phyloP scores from a whole-genome alignment of 30 jellyfish, hydroid and myxozoan species.

The Hydra vulgaris region DNA sequence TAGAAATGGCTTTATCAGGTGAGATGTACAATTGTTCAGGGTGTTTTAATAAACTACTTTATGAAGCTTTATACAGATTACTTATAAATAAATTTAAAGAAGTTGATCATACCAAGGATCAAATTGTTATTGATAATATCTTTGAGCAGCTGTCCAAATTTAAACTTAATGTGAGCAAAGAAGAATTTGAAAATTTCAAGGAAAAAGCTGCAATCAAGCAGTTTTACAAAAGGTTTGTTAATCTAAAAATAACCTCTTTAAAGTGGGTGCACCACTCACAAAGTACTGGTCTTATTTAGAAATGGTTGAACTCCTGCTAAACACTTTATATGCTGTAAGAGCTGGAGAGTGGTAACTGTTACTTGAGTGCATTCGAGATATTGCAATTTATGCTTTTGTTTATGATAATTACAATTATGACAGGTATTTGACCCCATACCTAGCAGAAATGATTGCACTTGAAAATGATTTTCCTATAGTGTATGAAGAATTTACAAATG shows the following conservation, averaged over 20 bases:
- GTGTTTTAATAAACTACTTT: slow-evolving; percentile 1
- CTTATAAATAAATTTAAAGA: background rate
- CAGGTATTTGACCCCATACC: too few species aligned
- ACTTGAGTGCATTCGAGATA: too few species aligned
- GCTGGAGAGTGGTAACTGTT: too few species aligned
- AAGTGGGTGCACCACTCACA: background rate
- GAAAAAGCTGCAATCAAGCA: background rate
- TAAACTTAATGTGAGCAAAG: background rate
- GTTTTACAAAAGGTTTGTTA: background rate
- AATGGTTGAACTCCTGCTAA: too few species aligned
- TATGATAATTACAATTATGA: too few species aligned
- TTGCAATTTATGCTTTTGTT: too few species aligned
- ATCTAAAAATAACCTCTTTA: background rate
- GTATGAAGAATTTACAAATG: background rate
- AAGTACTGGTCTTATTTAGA: background rate
- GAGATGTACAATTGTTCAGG: background rate
- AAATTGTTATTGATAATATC: background rate
- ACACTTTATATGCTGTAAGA: too few species aligned
- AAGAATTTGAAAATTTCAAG: background rate
- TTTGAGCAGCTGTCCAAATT: background rate
- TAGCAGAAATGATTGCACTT: too few species aligned
- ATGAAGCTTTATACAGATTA: too few species aligned
- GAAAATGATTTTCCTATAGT: too few species aligned
- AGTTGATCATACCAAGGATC: background rate
- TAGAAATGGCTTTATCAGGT: too few species aligned